Evolutionary conservation across 2,113 vertebrate genomes (phyloP).

Genomic region (Gulo gulo): DNA sequence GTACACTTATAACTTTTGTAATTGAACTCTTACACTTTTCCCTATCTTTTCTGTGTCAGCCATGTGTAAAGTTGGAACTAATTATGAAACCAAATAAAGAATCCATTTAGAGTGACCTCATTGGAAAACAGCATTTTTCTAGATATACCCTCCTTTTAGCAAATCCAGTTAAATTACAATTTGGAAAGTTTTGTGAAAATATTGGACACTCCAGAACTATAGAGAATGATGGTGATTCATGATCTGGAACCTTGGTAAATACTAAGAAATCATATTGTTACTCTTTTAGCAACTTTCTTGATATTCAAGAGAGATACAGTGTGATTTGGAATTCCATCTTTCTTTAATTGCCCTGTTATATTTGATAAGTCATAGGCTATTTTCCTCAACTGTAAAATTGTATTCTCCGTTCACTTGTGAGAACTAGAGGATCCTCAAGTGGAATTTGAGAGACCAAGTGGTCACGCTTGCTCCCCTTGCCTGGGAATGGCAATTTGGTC

Average conservation of each 20-base stretch:
- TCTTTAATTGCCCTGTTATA: background rate
- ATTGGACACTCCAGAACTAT: background rate
- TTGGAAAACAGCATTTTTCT: slow-evolving; percentile 42
- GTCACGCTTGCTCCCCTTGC: background rate
- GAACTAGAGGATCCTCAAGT: background rate
- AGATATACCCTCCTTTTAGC: background rate
- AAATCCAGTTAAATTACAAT: background rate
- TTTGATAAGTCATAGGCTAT: background rate
- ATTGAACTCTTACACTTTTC: slow-evolving; percentile 7
- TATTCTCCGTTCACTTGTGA: background rate
- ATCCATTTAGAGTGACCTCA: slow-evolving; percentile 51
- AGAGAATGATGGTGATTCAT: background rate
- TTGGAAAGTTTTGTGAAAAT: slow-evolving; percentile 19
- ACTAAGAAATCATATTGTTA: slow-evolving; percentile 13
- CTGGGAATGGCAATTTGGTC: background rate
- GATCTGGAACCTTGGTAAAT: slow-evolving; percentile 5
- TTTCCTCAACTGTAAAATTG: background rate
- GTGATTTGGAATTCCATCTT: background rate
- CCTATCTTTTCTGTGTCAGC: slow-evolving; percentile 51
- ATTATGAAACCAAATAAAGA: slow-evolving; percentile 62
- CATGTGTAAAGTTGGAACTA: slow-evolving; percentile 51
- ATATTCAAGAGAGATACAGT: background rate
- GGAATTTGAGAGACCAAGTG: background rate
- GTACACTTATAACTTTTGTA: background rate
- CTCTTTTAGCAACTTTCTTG: background rate